These are phyloP conservation scores for Plagodis pulveraria DNA, from an alignment of 2,888 invertebrate genomes.

Conservation along the genomic window DNA sequence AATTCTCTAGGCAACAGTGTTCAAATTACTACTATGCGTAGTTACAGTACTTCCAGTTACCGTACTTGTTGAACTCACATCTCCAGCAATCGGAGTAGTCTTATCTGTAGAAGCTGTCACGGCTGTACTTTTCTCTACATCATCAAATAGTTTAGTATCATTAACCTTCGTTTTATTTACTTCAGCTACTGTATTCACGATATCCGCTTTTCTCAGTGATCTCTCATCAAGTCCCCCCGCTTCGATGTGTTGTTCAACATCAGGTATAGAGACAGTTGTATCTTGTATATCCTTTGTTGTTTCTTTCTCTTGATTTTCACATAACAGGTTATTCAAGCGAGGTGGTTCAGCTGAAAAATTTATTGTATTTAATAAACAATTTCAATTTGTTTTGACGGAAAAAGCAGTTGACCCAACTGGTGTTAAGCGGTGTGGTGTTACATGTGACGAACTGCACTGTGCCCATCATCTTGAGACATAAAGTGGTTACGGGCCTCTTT, in stretches of 20 bases:
- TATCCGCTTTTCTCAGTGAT: slow-evolving; percentile 12
- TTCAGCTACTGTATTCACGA: slow-evolving; percentile 3
- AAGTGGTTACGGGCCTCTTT: too few species aligned
- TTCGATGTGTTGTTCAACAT: neutral
- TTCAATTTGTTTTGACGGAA: too few species aligned
- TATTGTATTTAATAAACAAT: neutral
- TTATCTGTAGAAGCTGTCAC: neutral
- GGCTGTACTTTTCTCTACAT: slow-evolving; percentile 4
- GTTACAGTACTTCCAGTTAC: neutral
- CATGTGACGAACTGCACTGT: too few species aligned
- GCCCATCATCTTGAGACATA: too few species aligned
- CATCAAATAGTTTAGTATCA: neutral
- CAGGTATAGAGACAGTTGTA: neutral
- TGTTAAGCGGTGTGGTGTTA: too few species aligned
- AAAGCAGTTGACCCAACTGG: too few species aligned
- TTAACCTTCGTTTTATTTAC: neutral
- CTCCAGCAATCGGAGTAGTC: neutral
- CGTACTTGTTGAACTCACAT: neutral
- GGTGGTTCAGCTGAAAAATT: slow-evolving; percentile 7
- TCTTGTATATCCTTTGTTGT: neutral
- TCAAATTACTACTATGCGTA: slow-evolving; percentile 2
- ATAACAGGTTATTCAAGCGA: slow-evolving; percentile 13
- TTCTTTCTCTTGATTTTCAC: slow-evolving; percentile 11
- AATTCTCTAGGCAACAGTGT: slow-evolving; percentile 16
- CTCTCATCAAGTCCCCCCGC: neutral